Conservation (phyloP, 2,888 invertebrate genomes). For the Corythucha ciliata region DNA sequence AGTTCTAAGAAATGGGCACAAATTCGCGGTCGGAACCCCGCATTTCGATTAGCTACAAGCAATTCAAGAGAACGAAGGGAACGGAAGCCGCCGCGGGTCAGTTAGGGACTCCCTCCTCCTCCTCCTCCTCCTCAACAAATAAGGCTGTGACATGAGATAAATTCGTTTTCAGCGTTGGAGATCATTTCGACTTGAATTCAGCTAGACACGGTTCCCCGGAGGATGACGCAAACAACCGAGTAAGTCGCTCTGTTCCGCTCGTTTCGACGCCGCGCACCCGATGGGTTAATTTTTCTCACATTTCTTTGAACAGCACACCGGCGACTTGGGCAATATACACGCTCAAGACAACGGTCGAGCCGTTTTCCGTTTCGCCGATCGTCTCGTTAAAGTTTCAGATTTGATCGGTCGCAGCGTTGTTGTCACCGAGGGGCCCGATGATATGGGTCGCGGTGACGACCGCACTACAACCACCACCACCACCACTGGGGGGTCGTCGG, state of each 20-base stretch:
- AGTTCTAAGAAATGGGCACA: no score
- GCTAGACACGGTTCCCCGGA: conserved; percentile 46
- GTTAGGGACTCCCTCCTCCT: no score
- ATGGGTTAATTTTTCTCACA: not conserved
- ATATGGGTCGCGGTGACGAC: conserved; percentile 48
- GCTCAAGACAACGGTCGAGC: conserved; percentile 55
- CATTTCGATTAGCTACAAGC: no score
- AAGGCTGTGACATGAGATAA: not conserved
- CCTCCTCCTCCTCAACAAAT: no score
- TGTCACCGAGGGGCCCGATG: conserved; percentile 54
- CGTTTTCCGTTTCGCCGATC: conserved; percentile 54
- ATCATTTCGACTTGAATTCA: conserved; percentile 50
- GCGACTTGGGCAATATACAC: conserved; percentile 56
- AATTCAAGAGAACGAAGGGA: no score
- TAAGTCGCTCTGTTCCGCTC: conserved; percentile 32
- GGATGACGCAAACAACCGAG: conserved; percentile 42
- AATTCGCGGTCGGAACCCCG: no score
- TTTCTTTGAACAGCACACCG: conserved; percentile 45
- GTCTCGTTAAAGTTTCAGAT: conserved; percentile 55
- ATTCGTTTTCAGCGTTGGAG: conserved; percentile 47
- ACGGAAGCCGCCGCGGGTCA: no score
- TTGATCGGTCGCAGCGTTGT: conserved; percentile 71
- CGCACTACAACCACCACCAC: conserved; percentile 50
- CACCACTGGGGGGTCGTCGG: conserved; percentile 52
- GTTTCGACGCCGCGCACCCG: not conserved